These are phyloP conservation scores for Sipha flava DNA, from an alignment of 1,140 invertebrate genomes.

Conservation along the genomic window DNA sequence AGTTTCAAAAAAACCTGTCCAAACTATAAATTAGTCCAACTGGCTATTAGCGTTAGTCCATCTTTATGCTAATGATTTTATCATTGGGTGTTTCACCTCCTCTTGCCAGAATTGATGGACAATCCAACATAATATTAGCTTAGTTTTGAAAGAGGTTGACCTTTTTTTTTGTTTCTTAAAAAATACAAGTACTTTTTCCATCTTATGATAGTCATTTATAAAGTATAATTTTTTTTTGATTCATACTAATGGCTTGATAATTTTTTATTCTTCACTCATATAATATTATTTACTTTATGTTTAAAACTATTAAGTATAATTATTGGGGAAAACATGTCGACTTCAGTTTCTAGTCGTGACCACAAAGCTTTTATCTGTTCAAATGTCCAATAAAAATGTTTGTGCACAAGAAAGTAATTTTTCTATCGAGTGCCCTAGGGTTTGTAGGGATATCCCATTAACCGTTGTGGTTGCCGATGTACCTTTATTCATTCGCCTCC, in stretches of 20 bases:
- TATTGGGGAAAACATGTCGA: background rate
- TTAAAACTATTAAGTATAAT: background rate
- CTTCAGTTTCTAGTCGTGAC: background rate
- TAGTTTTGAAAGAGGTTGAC: background rate
- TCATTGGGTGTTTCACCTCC: background rate
- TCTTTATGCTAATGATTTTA: slow-evolving; percentile 27
- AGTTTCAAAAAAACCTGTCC: slow-evolving; percentile 2
- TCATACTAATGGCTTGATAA: background rate
- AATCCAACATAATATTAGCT: background rate
- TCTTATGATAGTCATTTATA: background rate
- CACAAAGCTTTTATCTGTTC: background rate
- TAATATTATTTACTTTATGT: background rate
- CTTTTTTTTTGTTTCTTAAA: slow-evolving; percentile 9
- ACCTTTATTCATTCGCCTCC: background rate
- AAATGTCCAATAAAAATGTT: background rate
- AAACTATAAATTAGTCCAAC: slow-evolving; percentile 12
- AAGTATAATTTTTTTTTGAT: background rate
- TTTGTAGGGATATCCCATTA: background rate
- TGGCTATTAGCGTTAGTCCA: slow-evolving; percentile 7
- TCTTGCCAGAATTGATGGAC: background rate
- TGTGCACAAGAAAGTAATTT: background rate
- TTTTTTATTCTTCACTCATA: background rate
- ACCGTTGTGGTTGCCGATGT: background rate
- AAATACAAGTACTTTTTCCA: slow-evolving; percentile 15
- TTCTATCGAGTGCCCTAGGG: background rate